Evolutionary conservation across 1,140 invertebrate species (phyloP).

Genomic region (Palaemon carinicauda): DNA sequence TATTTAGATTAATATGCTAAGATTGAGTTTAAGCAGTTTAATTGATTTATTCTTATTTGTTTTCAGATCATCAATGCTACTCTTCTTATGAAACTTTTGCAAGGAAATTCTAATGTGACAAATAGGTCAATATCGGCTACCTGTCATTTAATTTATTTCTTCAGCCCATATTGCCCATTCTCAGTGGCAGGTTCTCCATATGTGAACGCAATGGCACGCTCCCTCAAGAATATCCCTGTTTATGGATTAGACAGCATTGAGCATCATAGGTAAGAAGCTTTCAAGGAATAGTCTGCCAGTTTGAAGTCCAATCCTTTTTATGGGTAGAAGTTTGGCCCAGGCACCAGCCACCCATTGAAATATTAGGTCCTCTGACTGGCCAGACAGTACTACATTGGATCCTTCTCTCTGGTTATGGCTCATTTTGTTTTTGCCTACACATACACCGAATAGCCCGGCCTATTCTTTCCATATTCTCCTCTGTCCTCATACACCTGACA

Average conservation of each 20-base stretch:
- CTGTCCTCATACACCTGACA: too few species aligned
- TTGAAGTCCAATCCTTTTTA: too few species aligned
- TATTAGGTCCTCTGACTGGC: too few species aligned
- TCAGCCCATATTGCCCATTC: conserved; percentile 87
- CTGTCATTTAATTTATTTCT: conserved; percentile 88
- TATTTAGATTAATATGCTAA: background rate
- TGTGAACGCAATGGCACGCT: conserved; percentile 86
- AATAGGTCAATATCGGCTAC: conserved; percentile 69
- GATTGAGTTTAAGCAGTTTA: background rate
- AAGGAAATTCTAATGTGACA: conserved; percentile 67
- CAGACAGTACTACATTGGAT: too few species aligned
- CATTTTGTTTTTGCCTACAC: too few species aligned
- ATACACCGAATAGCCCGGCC: too few species aligned
- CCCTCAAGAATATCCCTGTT: conserved; percentile 86
- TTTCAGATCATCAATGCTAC: conserved; percentile 67
- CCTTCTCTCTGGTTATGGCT: too few species aligned
- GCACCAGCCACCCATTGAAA: too few species aligned
- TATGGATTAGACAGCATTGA: conserved; percentile 83
- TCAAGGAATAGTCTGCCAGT: too few species aligned
- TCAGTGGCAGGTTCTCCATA: conserved; percentile 87
- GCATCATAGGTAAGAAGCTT: conserved; percentile 56
- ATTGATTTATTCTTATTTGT: background rate
- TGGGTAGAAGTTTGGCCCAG: too few species aligned
- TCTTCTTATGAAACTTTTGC: conserved; percentile 68
- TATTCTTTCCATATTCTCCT: too few species aligned